Conservation (phyloP, 2,797 vertebrate genomes). For the Chaetophractus vellerosus region DNA sequence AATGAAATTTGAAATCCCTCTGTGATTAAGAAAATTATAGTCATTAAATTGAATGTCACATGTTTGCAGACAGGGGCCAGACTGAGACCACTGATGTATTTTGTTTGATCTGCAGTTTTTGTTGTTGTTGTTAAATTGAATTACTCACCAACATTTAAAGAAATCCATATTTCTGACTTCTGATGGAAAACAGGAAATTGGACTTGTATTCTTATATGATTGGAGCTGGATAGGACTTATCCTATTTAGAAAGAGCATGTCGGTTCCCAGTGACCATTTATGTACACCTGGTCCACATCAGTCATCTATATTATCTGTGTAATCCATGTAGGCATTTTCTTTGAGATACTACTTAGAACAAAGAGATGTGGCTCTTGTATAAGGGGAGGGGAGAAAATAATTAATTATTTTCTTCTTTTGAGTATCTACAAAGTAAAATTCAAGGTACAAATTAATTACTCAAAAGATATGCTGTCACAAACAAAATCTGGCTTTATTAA, state of each 20-base stretch:
- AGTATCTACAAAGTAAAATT: background rate
- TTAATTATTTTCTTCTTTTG: background rate
- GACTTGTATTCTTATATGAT: background rate
- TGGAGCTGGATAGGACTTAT: background rate
- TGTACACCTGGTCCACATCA: background rate
- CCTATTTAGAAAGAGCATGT: background rate
- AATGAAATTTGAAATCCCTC: background rate
- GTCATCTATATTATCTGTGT: background rate
- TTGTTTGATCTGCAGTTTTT: background rate
- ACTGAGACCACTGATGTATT: background rate
- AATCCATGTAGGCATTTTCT: background rate
- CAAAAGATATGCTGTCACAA: background rate
- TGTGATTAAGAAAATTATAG: constrained; percentile 7
- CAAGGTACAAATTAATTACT: background rate
- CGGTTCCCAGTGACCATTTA: background rate
- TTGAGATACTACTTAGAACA: background rate
- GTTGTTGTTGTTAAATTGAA: background rate
- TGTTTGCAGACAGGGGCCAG: background rate
- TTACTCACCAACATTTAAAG: background rate
- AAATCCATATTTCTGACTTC: background rate
- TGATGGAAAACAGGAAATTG: background rate
- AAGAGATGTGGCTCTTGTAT: background rate
- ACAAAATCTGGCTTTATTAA: background rate
- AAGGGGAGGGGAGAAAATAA: background rate
- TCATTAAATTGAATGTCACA: constrained; percentile 21